These are phyloP conservation scores for Carollia perspicillata DNA, from an alignment of 2,113 vertebrate genomes.

Conservation along the genomic window DNA sequence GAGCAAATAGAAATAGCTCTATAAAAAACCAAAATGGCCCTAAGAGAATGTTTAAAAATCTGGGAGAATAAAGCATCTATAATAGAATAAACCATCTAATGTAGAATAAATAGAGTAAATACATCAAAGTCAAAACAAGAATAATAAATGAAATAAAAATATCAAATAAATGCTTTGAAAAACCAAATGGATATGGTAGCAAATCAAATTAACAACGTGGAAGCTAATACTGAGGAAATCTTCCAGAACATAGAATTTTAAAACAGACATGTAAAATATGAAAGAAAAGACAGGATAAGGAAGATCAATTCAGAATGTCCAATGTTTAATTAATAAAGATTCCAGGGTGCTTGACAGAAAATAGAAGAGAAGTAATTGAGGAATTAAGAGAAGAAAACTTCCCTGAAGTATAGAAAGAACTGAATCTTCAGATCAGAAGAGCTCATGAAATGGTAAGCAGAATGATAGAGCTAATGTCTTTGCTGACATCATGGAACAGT, in stretches of 20 bases:
- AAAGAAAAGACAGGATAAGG: neutral
- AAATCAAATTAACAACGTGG: slow-evolving; percentile 9
- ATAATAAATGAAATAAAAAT: neutral
- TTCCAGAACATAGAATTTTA: neutral
- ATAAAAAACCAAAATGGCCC: neutral
- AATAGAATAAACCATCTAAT: neutral
- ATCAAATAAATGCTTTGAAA: neutral
- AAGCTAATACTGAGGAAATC: neutral
- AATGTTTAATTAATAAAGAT: neutral
- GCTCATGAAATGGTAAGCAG: neutral
- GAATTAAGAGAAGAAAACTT: neutral
- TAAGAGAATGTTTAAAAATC: neutral
- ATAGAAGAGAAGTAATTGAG: neutral
- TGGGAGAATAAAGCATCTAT: neutral
- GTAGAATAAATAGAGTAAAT: neutral
- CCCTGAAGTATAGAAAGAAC: neutral
- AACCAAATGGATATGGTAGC: neutral
- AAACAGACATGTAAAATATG: neutral
- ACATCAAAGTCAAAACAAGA: neutral
- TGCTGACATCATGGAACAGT: neutral
- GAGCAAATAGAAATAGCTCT: neutral
- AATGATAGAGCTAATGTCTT: neutral
- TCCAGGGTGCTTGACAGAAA: neutral
- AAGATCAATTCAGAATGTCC: neutral
- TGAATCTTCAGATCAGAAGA: neutral